Evolutionary conservation across 2,888 invertebrate species (phyloP).

Genomic region (Spisula subtruncata): DNA sequence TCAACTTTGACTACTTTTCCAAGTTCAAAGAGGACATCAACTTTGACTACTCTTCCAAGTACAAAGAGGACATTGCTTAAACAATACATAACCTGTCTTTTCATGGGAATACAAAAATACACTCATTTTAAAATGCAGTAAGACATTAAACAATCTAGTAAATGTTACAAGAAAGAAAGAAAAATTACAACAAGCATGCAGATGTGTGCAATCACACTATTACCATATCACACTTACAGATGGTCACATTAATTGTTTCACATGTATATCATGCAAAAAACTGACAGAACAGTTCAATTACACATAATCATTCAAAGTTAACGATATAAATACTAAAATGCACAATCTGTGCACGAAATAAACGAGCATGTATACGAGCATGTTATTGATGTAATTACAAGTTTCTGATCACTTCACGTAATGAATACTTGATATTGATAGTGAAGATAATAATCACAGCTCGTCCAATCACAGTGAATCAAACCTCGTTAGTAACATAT

Average conservation of each 20-base stretch:
- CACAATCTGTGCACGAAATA: slow-evolving; percentile 5
- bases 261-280: not conserved
- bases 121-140: no score
- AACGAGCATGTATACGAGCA: not conserved
- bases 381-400: not conserved
- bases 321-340: not conserved
- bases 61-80: no score
- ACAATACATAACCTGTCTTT: no score
- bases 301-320: not conserved
- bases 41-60: no score
- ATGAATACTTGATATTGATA: slow-evolving; percentile 9
- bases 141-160: no score
- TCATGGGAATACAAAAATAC: no score
- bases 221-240: not conserved
- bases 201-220: not conserved
- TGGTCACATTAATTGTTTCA: not conserved
- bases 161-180: no score
- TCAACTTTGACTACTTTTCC: no score
- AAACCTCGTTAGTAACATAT: slow-evolving; percentile 9
- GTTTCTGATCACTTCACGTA: not conserved
- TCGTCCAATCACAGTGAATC: not conserved
- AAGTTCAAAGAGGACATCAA: no score
- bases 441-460: not conserved
- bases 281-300: not conserved
- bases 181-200: not conserved